A percentile compares a stretch with the other conserved stretches of the same genome.
These are phyloP conservation scores for Zophobas morio DNA, from an alignment of 1,140 invertebrate genomes.

Conservation along the genomic window DNA sequence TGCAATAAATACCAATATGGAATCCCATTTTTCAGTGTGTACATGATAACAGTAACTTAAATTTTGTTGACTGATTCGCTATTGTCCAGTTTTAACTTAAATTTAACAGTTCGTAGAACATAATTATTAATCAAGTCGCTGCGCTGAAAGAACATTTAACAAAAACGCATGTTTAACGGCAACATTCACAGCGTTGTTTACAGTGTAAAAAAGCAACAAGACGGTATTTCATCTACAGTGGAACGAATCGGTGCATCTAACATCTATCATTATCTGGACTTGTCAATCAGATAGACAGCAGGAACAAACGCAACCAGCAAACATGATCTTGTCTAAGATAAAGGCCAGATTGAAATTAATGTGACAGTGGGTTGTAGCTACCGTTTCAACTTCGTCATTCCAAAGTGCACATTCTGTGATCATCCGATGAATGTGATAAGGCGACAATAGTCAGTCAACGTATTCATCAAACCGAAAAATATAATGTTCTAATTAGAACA, in stretches of 20 bases:
- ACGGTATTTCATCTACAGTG: not conserved
- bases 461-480: not conserved
- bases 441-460: conserved; percentile 9
- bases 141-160: too few species aligned
- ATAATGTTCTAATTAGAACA: not conserved
- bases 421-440: conserved; percentile 2
- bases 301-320: conserved; percentile 31
- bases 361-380: conserved; percentile 43
- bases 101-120: too few species aligned
- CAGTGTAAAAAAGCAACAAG: not conserved
- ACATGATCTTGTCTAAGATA: conserved; percentile 18
- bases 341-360: conserved; percentile 42
- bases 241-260: not conserved
- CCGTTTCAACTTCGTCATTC: conserved; percentile 20
- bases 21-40: too few species aligned
- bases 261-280: conserved; percentile 32
- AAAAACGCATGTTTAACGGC: not conserved
- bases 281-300: conserved; percentile 44
- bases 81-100: too few species aligned
- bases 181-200: not conserved
- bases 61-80: too few species aligned
- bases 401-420: conserved; percentile 17
- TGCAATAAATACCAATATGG: too few species aligned
- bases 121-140: too few species aligned
- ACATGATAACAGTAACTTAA: too few species aligned